Evolutionary conservation across 2,888 invertebrate genomes (phyloP).

Genomic region (Scaptomyza cyrtandrae): DNA sequence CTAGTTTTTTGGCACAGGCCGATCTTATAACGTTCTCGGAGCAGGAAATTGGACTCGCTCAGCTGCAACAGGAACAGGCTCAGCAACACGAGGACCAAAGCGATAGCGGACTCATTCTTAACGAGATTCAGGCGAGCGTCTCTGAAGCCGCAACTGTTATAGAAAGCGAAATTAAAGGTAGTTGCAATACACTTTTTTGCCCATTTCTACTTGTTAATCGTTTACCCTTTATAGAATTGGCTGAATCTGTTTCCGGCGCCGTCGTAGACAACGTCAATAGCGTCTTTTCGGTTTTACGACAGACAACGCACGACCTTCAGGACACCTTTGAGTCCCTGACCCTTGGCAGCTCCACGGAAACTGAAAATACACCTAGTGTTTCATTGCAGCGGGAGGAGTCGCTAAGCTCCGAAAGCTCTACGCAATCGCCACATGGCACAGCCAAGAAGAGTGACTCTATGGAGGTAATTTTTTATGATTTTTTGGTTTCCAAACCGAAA

Average conservation of each 20-base stretch:
- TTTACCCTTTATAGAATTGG: slow-evolving; percentile 80
- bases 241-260: slow-evolving; percentile 85
- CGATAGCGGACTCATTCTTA: slow-evolving; percentile 82
- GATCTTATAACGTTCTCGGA: slow-evolving; percentile 86
- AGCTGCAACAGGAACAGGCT: slow-evolving; percentile 72
- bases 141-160: slow-evolving; percentile 85
- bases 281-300: slow-evolving; percentile 85
- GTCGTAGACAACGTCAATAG: slow-evolving; percentile 86
- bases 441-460: slow-evolving; percentile 78
- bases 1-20: slow-evolving; percentile 82
- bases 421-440: slow-evolving; percentile 74
- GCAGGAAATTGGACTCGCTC: slow-evolving; percentile 80
- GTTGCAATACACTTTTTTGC: accelerated
- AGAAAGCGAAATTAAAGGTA: slow-evolving; percentile 86
- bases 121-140: slow-evolving; percentile 84
- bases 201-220: background rate
- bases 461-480: slow-evolving; percentile 57
- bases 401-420: slow-evolving; percentile 82
- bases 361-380: slow-evolving; percentile 46
- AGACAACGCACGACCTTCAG: slow-evolving; percentile 85
- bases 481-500: background rate
- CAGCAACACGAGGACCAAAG: slow-evolving; percentile 70
- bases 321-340: slow-evolving; percentile 84
- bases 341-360: slow-evolving; percentile 75
- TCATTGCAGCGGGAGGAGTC: slow-evolving; percentile 78